These are phyloP conservation scores for Kobus ellipsiprymnus DNA, from an alignment of 2,113 vertebrate species.

Conservation along the genomic window DNA sequence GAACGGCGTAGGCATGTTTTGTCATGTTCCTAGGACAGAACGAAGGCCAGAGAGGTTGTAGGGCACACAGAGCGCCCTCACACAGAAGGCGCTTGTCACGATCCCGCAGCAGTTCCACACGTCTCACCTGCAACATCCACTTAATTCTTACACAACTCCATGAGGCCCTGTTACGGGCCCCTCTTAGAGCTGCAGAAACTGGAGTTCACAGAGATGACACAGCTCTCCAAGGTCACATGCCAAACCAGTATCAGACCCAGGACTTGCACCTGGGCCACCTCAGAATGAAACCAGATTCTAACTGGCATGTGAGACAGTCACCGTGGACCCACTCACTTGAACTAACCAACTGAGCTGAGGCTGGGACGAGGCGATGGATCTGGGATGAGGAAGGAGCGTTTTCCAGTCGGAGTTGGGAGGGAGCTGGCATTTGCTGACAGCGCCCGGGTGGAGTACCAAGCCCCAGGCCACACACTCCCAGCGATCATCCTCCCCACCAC, in stretches of 20 bases:
- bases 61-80: fast-evolving
- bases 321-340: not conserved
- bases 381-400: not conserved
- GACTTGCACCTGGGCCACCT: not conserved
- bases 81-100: fast-evolving
- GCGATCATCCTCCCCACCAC: not conserved
- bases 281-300: not conserved
- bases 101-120: no score
- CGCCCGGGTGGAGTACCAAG: not conserved
- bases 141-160: not conserved
- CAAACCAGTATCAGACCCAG: not conserved
- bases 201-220: not conserved
- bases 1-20: not conserved
- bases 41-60: not conserved
- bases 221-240: not conserved
- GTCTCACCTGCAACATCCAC: not conserved
- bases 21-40: no score
- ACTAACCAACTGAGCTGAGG: not conserved
- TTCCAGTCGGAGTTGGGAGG: not conserved
- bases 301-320: not conserved
- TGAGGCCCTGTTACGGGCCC: not conserved
- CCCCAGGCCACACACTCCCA: not conserved
- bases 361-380: not conserved
- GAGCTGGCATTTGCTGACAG: not conserved
- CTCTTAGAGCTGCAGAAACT: not conserved